Conservation (phyloP, 2,113 vertebrate genomes). For the Taxidea taxus region DNA sequence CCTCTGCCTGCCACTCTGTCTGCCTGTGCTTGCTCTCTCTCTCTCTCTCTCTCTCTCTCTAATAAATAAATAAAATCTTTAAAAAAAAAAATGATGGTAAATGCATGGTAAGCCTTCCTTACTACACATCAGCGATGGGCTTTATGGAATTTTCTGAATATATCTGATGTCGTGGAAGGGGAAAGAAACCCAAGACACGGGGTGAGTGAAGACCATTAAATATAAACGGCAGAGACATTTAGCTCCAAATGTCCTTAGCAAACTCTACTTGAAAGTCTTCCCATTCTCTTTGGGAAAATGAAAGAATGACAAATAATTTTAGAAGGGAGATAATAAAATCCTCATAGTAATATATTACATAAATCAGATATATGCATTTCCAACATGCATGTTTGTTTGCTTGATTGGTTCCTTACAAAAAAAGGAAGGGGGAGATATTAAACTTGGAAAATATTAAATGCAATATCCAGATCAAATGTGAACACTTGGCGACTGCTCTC, state of each 20-base stretch:
- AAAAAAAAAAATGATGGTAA: too few species aligned
- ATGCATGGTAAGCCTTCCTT: neutral
- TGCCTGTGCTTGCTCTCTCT: too few species aligned
- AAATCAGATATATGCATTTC: neutral
- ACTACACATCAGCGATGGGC: neutral
- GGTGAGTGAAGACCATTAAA: neutral
- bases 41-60: too few species aligned
- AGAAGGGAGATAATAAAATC: neutral
- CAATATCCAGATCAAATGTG: constrained; percentile 46
- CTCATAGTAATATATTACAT: neutral
- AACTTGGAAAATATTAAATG: neutral
- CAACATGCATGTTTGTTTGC: neutral
- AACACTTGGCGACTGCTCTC: neutral
- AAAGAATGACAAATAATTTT: neutral
- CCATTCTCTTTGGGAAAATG: neutral
- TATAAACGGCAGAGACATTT: neutral
- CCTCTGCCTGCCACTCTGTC: too few species aligned
- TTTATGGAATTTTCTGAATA: neutral
- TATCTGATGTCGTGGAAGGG: neutral
- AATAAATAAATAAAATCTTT: too few species aligned
- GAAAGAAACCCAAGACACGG: neutral
- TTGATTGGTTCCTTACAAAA: neutral
- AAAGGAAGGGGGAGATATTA: neutral
- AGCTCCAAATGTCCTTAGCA: neutral
- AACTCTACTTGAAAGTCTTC: neutral